Evolutionary conservation across 2,113 vertebrate genomes (phyloP).

Genomic region (Myodes glareolus): DNA sequence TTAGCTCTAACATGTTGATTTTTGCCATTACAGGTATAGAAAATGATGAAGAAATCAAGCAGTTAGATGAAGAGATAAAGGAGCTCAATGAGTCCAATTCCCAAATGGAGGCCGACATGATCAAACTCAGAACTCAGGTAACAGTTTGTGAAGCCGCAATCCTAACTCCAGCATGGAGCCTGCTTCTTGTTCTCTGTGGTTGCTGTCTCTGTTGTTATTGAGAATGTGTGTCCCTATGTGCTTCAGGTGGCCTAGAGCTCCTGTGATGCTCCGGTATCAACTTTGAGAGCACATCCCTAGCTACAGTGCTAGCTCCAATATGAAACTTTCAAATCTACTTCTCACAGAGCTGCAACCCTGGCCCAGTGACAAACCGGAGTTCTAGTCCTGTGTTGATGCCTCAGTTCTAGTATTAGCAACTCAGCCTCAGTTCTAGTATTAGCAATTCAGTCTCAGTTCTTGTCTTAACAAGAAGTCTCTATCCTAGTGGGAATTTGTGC

Average conservation of each 20-base stretch:
- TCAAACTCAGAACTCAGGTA: slow-evolving; percentile 99
- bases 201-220: not conserved
- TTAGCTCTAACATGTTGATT: accelerated
- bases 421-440: not conserved
- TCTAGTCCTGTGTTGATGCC: not conserved
- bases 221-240: not conserved
- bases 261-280: no score
- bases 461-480: not conserved
- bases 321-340: not conserved
- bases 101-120: slow-evolving; percentile 99
- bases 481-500: not conserved
- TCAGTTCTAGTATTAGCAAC: no score
- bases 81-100: slow-evolving; percentile 98
- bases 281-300: not conserved
- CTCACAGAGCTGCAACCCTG: not conserved
- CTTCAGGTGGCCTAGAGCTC: not conserved
- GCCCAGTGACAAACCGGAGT: no score
- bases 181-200: not conserved
- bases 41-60: slow-evolving; percentile 98
- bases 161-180: not conserved
- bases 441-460: not conserved
- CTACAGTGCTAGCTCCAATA: not conserved
- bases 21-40: slow-evolving; percentile 91
- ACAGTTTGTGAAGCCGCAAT: slow-evolving; percentile 86
- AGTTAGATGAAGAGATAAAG: slow-evolving; percentile 99